phyloP scores from a whole-genome alignment of 2,888 invertebrate genomes.

The Adelognathus sp. region DNA sequence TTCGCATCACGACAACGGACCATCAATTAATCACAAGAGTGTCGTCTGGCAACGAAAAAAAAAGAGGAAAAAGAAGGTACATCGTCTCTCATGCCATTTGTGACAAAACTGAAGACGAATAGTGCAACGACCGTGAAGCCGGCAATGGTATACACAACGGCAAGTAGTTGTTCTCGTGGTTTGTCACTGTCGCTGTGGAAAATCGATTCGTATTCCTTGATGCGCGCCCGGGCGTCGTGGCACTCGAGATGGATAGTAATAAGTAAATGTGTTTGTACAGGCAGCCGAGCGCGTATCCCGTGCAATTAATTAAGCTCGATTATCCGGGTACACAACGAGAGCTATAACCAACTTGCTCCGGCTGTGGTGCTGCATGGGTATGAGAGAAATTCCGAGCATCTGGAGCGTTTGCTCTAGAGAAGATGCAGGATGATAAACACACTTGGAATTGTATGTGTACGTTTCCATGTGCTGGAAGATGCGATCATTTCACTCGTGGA shows the following conservation, averaged over 20 bases:
- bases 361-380: neutral
- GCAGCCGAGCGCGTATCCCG: slow-evolving; percentile 71
- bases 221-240: neutral
- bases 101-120: neutral
- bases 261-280: slow-evolving; percentile 79
- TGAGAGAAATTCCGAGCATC: neutral
- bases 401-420: slow-evolving; percentile 27
- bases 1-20: slow-evolving; percentile 41
- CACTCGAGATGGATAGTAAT: slow-evolving; percentile 76
- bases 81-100: neutral
- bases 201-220: slow-evolving; percentile 72
- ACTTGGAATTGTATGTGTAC: slow-evolving; percentile 62
- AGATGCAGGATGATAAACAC: slow-evolving; percentile 71
- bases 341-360: neutral
- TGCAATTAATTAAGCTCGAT: slow-evolving; percentile 80
- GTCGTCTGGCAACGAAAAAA: neutral
- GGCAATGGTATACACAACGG: neutral
- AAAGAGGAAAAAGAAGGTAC: neutral
- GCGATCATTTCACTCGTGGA: slow-evolving; percentile 20
- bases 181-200: slow-evolving; percentile 43
- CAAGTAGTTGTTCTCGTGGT: neutral
- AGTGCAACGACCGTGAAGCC: neutral
- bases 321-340: slow-evolving; percentile 70
- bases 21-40: slow-evolving; percentile 47
- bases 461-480: neutral